Percentiles rank a stretch among this genome's conserved stretches.
Evolutionary conservation across 2,888 invertebrate genomes (phyloP).

Genomic region (Brenthis hecate): DNA sequence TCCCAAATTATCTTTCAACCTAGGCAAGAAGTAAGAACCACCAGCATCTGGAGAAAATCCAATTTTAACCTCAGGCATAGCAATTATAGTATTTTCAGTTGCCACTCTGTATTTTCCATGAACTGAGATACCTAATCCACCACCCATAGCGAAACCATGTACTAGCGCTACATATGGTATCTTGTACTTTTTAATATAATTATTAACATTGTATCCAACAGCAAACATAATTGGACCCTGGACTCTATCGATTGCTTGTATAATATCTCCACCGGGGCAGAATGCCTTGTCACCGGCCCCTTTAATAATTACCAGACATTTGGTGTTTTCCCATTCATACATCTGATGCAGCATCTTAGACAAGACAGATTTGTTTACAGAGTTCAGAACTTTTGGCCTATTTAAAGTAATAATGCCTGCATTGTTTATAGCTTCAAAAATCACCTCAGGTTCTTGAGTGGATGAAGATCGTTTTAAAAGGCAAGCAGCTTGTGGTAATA

Average conservation of each 20-base stretch:
- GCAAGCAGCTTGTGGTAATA: constrained; percentile 37
- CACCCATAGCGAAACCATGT: constrained; percentile 98
- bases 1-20: constrained; percentile 92
- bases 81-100: constrained; percentile 96
- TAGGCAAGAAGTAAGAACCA: constrained; percentile 94
- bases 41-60: constrained; percentile 99
- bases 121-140: constrained; percentile 96
- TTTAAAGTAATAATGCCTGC: constrained; percentile 88
- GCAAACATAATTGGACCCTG: constrained; percentile 89
- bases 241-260: constrained; percentile 86
- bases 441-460: constrained; percentile 67
- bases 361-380: constrained; percentile 90
- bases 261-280: constrained; percentile 99
- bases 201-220: constrained; percentile 92
- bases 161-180: constrained; percentile 96
- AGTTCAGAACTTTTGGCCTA: constrained; percentile 89
- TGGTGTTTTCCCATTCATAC: constrained; percentile 88
- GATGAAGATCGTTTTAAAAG: constrained; percentile 69
- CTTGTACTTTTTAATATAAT: constrained; percentile 92
- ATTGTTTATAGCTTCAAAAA: constrained; percentile 77
- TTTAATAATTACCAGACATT: constrained; percentile 87
- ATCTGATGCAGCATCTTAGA: constrained; percentile 87
- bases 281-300: constrained; percentile 96
- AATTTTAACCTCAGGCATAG: constrained; percentile 99
- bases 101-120: constrained; percentile 96